phyloP scores from a whole-genome alignment of 2,797 vertebrate genomes.

The Sebastes baramenuke region DNA sequence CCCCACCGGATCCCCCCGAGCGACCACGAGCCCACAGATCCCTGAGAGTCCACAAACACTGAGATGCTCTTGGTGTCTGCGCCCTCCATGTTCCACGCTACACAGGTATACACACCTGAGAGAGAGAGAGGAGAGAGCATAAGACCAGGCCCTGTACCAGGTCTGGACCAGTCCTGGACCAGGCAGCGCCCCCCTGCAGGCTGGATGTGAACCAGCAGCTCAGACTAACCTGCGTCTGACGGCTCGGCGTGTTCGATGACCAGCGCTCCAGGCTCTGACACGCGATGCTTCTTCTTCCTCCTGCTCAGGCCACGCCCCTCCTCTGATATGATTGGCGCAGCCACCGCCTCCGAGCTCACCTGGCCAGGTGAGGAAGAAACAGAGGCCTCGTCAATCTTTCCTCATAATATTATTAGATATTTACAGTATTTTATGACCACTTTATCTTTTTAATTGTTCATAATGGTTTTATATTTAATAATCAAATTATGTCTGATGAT shows the following conservation, averaged over 20 bases:
- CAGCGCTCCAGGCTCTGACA: slow-evolving; percentile 80
- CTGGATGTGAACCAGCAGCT: neutral
- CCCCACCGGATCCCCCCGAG: slow-evolving; percentile 8
- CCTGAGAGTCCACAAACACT: slow-evolving; percentile 68
- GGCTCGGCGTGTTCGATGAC: slow-evolving; percentile 79
- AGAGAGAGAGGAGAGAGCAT: neutral
- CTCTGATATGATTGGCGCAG: slow-evolving; percentile 64
- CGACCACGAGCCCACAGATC: slow-evolving; percentile 12
- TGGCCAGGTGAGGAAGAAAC: slow-evolving; percentile 13
- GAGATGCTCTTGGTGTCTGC: slow-evolving; percentile 82
- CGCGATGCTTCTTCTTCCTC: slow-evolving; percentile 68
- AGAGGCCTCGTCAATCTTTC: neutral
- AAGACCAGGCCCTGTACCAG: neutral
- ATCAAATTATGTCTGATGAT: neutral
- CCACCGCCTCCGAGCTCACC: slow-evolving; percentile 75
- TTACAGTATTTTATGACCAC: neutral
- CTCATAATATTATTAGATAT: no score
- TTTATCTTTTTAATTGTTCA: neutral
- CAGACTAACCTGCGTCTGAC: slow-evolving; percentile 74
- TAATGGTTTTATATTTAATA: neutral
- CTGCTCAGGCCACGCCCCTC: slow-evolving; percentile 52
- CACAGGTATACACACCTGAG: slow-evolving; percentile 83
- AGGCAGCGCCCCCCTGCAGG: neutral
- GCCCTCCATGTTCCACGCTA: slow-evolving; percentile 84
- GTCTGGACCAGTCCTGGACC: neutral